Base-by-base conservation (phyloP, 2,888 invertebrate genomes). In the Notocelia uddmanniana region DNA sequence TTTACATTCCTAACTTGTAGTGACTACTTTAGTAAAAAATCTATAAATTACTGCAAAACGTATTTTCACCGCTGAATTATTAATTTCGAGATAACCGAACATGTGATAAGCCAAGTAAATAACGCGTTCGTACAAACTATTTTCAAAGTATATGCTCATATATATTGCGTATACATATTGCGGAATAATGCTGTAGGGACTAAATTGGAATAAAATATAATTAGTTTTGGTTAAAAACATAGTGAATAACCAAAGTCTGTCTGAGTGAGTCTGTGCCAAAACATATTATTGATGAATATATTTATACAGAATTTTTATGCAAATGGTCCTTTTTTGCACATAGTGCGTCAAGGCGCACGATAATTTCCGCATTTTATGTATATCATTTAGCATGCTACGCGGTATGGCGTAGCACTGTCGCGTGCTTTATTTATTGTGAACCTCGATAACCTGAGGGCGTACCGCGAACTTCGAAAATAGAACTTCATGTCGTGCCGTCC, bases 121-220 rank as follows among this genome's bases (percentile, higher is more conserved):
- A 41, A 50, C 52, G 68, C 18, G 50, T 23, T 62, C 18, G 48
- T 11, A 62, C 45, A 60, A n/a, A 60, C n/a, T 62, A 26, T 26
- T 62, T 59, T 59, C 41, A n/a, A 37, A 13, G 10, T 37, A 13
- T 37, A 37, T 37, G 13, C 37, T 37, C 37, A 37, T 13, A 37
- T 13, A 37, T 9, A 1, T 5, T 3, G 5, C 5, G 26, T 26
- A 31, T 31, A 31, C n/a, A 31, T 31, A 31, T 31, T 31, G 5
- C 31, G 31, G 2, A 26, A 26, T 26, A 26, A 26, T 3, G 26
- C 5, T 26, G 26, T 31, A 31, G 31, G 31, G 0, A 31, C 3
- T 31, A 5, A 31, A 31, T 31, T 31, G 31, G 8, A 31, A 6
- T 31, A 31, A 26, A 26, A 5, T 5, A 26, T 26, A 26, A n/a